These are phyloP conservation scores for Cheilosia vulpina DNA, from an alignment of 2,888 invertebrate species.

Conservation along the genomic window DNA sequence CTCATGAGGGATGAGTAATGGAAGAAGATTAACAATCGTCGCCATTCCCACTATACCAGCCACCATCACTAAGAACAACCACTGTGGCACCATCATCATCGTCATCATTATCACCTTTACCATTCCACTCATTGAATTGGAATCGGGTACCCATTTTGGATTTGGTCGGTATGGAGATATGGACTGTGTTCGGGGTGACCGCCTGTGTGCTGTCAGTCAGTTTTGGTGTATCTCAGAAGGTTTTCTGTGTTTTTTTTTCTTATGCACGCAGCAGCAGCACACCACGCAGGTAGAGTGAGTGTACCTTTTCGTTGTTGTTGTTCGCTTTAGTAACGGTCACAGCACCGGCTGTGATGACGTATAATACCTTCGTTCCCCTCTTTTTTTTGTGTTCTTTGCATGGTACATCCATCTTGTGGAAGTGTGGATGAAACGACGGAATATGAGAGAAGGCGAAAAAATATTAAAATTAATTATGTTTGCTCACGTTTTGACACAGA, in stretches of 20 bases:
- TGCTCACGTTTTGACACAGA: slow-evolving; percentile 73
- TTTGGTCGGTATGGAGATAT: slow-evolving; percentile 42
- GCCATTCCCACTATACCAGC: slow-evolving; percentile 62
- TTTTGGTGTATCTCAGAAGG: slow-evolving; percentile 50
- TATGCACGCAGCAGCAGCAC: slow-evolving; percentile 11
- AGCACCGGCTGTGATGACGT: slow-evolving; percentile 69
- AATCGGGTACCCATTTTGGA: slow-evolving; percentile 71
- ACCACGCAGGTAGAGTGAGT: slow-evolving; percentile 39
- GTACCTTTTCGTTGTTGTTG: slow-evolving; percentile 17
- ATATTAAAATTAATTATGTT: slow-evolving; percentile 73
- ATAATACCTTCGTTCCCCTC: slow-evolving; percentile 56
- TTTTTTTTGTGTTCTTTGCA: slow-evolving; percentile 18
- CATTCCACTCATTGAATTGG: slow-evolving; percentile 38
- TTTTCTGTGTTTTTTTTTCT: slow-evolving; percentile 22
- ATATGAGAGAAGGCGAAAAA: slow-evolving; percentile 51
- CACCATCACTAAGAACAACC: slow-evolving; percentile 7
- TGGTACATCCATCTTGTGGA: slow-evolving; percentile 70
- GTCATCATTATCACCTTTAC: slow-evolving; percentile 62
- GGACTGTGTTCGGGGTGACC: slow-evolving; percentile 61
- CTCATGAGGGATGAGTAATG: slow-evolving; percentile 64
- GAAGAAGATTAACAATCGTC: slow-evolving; percentile 70
- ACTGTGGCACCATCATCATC: slow-evolving; percentile 32
- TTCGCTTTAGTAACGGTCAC: slow-evolving; percentile 55
- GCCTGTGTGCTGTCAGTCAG: slow-evolving; percentile 72
- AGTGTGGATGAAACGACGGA: slow-evolving; percentile 65